Base-by-base conservation (phyloP, 2,113 vertebrate species). In the Silurus glanis region DNA sequence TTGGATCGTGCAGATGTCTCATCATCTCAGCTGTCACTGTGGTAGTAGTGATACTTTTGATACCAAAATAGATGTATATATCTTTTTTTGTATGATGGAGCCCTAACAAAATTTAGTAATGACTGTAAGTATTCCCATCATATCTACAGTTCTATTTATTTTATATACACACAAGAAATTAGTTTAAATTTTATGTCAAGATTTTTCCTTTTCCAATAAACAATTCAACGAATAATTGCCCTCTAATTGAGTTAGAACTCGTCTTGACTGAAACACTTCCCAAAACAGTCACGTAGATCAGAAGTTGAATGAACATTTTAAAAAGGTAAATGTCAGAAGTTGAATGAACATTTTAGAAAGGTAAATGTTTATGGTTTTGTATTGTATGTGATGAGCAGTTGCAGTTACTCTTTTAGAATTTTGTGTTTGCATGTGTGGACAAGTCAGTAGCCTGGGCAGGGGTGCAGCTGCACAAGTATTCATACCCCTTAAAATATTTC, bases 1-100 rank as follows among this genome's bases (percentile, higher is more conserved):
- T 71, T 21, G 53, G 55, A 37, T 83, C 51, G 72, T 71, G 51
- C 88, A 82, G 56, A 45, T 74, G 23, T 28, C 67, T 55, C 45
- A 83, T 66, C 21, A 58, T 85, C 58, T 56, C 13, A 82, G n/a
- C 86, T 64, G 23, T 75, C 49, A 75, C 17, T 66, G 49, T 56
- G 21, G 23, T 0, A 53, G 61, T 58, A 51, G 56, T n/a, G 10
- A 75, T 19, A 53, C 25, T 80, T 69, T 79, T 37, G 9, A 58
- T 37, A 37, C 14, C 53, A 17, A 28, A 17, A 16, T 58, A 58
- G 53, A 37, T 79, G n/a, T 19, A 37, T 58, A 19, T 79, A n/a
- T 56, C 8, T 78, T 9, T 78, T n/a, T 78, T 6, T 78, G n/a
- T 55, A 25, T 56, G 51, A 14, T 25, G 16, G 66, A 67, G 25